A percentile compares a stretch with the other conserved stretches of the same genome.
phyloP scores from a whole-genome alignment of 2,888 invertebrate genomes.

The Yponomeuta sedellus region DNA sequence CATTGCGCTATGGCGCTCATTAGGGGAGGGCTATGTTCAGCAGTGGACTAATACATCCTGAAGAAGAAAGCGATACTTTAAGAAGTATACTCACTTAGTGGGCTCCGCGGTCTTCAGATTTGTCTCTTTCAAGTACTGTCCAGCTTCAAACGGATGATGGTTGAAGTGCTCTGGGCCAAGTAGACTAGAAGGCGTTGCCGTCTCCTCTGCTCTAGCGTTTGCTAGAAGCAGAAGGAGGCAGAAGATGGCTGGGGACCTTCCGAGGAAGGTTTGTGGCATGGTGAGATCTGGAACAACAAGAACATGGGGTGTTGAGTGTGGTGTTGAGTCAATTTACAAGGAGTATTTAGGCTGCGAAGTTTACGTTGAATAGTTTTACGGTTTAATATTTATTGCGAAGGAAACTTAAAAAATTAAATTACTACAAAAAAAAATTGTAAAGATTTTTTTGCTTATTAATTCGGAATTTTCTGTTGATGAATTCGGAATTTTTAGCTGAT shows the following conservation, averaged over 20 bases:
- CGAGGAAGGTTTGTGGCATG: not conserved
- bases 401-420: too few relatives aligned
- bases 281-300: not conserved
- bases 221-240: constrained; percentile 29
- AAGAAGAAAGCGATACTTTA: too few relatives aligned
- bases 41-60: too few relatives aligned
- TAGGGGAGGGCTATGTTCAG: too few relatives aligned
- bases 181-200: constrained; percentile 39
- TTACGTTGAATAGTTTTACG: too few relatives aligned
- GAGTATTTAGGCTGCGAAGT: too few relatives aligned
- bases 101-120: constrained; percentile 29
- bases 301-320: not conserved
- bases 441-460: too few relatives aligned
- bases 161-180: constrained; percentile 42
- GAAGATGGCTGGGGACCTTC: constrained; percentile 18
- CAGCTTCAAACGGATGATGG: constrained; percentile 40
- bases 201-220: constrained; percentile 32
- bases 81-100: constrained; percentile 45
- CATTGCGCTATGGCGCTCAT: too few relatives aligned
- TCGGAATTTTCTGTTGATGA: too few relatives aligned
- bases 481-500: too few relatives aligned
- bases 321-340: not conserved
- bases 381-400: too few relatives aligned
- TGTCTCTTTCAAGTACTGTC: constrained; percentile 35
- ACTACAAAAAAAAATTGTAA: too few relatives aligned